Base-by-base conservation (phyloP, 2,113 vertebrate species). In the Neopipo cinnamomea region DNA sequence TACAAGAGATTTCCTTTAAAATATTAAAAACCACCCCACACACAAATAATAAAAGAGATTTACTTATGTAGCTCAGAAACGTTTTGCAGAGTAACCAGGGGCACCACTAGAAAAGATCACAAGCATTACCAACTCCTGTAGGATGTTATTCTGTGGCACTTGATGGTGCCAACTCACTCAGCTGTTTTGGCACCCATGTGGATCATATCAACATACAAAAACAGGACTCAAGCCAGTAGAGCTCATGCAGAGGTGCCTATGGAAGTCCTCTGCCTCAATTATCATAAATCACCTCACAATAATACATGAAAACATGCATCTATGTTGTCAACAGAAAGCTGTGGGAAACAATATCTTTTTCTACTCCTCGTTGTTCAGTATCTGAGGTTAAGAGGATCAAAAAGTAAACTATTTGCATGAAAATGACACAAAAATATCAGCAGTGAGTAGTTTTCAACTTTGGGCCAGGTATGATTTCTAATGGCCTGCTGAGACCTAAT, bases 1-100 rank as follows among this genome's bases (percentile, higher is more conserved):
- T 62, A 18, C n/a, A 25, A 71, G 23, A 27, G 3, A 77, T 5
- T 56, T 30, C 25, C 44, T 35, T 28, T 27, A 13, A 20, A 31
- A 61, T 55, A 65, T 8, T 17, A 18, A 8, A 50, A 23, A 11
- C 12, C 6, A 18, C 0, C 7, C 25, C 5, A 9, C 0, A 8
- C 30, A n/a, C 5, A 83, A 71, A 72, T 4, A 17, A 27, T 6
- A 23, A 53, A 27, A 15, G 0, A 11, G 37, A 47, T 35, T 31
- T 37, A 68, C 27, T 44, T 52, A 28, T 39, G 66, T 30, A 58
- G 27, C 12, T n/a, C 35, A 80, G 35, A 91, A 80, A 52, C 0
- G 0, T 27, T 84, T 89, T 58, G 52, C 63, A 76, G 52, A 80
- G n/a, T n/a, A 72, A 83, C 20, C 23, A 87, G 18, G 72, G 18